Base-by-base conservation (phyloP, 2,888 invertebrate genomes). In the Xanthia icteritia region DNA sequence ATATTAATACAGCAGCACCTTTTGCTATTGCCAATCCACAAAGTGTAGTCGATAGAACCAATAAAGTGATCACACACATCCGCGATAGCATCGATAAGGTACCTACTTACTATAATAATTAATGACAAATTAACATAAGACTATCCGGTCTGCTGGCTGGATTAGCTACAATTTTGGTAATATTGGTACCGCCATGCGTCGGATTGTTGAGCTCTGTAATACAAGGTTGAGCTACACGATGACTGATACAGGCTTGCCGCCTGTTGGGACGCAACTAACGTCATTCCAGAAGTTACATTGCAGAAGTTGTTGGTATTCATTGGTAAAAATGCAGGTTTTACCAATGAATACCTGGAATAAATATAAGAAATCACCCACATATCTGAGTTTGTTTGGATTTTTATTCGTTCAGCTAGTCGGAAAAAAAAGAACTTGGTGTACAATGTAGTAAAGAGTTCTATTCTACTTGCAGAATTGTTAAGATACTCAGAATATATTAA, bases 81-180 rank as follows among this genome's bases (percentile, higher is more conserved):
- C 0, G 0, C 3, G 0, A 2, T 0, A 0, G 0, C 2, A 6
- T 54, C 2, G 0, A 17, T 17, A 2, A 73, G 73, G 73, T 73
- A 71, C n/a, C n/a, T n/a, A n/a, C n/a, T 5, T n/a, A 45, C 20
- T 15, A 31, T 42, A 45, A 45, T 2, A 42, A 36, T 13, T 56
- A n/a, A 56, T 51, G 15, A 20, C 20, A 13, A 13, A 27, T 66
- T 39, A 66, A 5, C 11, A 13, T 39, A 39, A 45, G 20, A 20
- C 20, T n/a, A n/a, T 39, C 15, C 39, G 39, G 39, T 2, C 58
- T 27, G 58, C 58, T 27, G 6, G 27, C 58, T 27, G 58, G 58
- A 27, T 58, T 27, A 27, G 6, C 6, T 27, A 58, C 27, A 27
- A 27, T 27, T 6, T 17, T 15, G 6, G 15, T 58, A 27, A 6